Conservation (phyloP, 2,797 vertebrate species). For the Sternarchorhynchus goeldii region DNA sequence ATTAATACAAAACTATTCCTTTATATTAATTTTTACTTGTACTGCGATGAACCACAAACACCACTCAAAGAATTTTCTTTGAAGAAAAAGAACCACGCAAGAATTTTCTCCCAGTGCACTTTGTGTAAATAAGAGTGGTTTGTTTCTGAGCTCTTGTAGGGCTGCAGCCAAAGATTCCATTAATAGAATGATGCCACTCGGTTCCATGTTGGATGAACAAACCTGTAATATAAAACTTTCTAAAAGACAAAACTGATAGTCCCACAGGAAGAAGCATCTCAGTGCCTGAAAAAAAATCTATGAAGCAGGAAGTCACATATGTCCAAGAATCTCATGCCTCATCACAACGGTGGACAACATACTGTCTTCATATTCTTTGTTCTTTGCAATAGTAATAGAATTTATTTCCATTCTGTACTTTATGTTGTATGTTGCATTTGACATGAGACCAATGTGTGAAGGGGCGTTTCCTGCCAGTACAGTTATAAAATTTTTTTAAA, state of each 20-base stretch:
- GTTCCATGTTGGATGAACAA: neutral
- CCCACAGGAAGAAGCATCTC: neutral
- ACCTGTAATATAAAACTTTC: neutral
- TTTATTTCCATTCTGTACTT: too few species aligned
- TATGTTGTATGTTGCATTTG: neutral
- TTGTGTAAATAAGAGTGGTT: too few species aligned
- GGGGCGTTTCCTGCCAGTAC: neutral
- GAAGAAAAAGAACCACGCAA: too few species aligned
- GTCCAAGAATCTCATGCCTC: neutral
- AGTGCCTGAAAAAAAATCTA: slow-evolving; percentile 1
- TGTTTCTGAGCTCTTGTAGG: too few species aligned
- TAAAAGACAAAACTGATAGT: neutral
- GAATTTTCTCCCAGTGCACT: too few species aligned
- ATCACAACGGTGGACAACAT: neutral
- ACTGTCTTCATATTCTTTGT: neutral
- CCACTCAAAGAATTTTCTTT: too few species aligned
- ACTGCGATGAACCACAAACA: neutral
- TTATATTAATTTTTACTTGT: neutral
- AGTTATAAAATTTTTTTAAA: neutral
- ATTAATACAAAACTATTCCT: neutral
- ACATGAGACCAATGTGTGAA: neutral
- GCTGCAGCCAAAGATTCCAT: neutral
- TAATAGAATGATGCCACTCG: neutral
- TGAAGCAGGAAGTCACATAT: neutral
- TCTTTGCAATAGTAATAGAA: too few species aligned